Evolutionary conservation across 1,140 invertebrate genomes (phyloP).

Genomic region (Helicoverpa armigera): DNA sequence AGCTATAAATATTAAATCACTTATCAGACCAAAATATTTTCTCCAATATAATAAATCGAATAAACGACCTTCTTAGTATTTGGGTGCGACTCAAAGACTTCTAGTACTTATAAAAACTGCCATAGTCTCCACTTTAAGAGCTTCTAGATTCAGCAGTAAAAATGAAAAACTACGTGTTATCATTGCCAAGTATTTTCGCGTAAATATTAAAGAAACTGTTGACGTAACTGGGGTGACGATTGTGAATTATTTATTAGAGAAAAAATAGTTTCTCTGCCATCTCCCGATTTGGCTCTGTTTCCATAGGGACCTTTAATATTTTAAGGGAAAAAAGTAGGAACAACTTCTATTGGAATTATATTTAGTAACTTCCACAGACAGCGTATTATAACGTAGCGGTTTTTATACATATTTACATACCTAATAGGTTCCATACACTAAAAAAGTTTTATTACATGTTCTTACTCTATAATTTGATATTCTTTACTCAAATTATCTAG

Average conservation of each 20-base stretch:
- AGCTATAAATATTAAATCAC: no score
- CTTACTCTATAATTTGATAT: constrained; percentile 12
- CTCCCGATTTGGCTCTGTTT: no score
- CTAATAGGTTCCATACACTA: no score
- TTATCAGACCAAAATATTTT: not conserved
- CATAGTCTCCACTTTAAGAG: not conserved
- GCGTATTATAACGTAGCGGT: no score
- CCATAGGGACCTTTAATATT: no score
- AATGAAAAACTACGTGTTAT: constrained; percentile 29
- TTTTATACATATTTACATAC: no score
- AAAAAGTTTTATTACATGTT: no score
- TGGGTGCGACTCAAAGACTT: not conserved
- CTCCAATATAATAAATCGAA: not conserved
- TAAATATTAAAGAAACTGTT: not conserved
- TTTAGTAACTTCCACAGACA: no score
- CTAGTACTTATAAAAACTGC: constrained; percentile 1
- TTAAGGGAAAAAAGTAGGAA: no score
- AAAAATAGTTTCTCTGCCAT: not conserved
- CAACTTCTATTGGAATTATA: no score
- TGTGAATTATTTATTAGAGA: not conserved
- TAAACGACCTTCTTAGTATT: not conserved
- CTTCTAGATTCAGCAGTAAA: not conserved
- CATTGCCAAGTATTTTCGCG: constrained; percentile 2
- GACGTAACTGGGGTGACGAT: not conserved
- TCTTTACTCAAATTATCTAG: not conserved